Evolutionary conservation across 2,797 vertebrate species (phyloP), one percentile per base, ranked within the genome.

Genomic region (Rhyacichthys aspro): DNA sequence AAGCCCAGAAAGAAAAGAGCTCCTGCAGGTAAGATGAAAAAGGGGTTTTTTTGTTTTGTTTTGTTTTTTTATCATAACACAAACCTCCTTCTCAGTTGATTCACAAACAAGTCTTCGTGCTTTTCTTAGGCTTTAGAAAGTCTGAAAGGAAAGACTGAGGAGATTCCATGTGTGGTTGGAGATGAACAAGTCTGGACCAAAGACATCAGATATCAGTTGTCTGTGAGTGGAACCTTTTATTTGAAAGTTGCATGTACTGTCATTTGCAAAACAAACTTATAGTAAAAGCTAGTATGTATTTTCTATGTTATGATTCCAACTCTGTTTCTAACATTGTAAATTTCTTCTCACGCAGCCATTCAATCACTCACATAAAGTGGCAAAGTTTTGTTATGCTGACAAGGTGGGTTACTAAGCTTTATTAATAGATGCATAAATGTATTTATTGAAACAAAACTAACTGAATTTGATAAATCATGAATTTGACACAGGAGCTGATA

Each of bases 381-480:
- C 96, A 59, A 98, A 96, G 88, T 99, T 94, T 89, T 98, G 97
- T 79, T 98, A 97, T 0, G 97, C 97, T 0, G 94, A 96, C 87
- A 94, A 95, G 95, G 97, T 98, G 82, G 91, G 49, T 53, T 11
- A 3, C 28, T 9, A 16, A 36, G 28, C 8, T 17, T 18, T 37
- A 36, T 14, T 5, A 10, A 11, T 36, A 9, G 8, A 11, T 44
- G 11, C 18, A 4, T 16, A 34, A 4, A 5, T 34, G 32, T 9
- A 11, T 49, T 49, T 49, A 6, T 3, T 28, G 23, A 5, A 28
- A 28, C 23, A 28, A 2, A 28, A 5, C 34, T 37, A 10, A 54
- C 8, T 19, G 32, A 15, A n/a, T 16, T 55, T 1, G 5, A 32
- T 38, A 6, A 37, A 11, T 10, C 8, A 8, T 17, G 42, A 18